phyloP scores from a whole-genome alignment of 2,113 vertebrate genomes.

The Serilophus lunatus region DNA sequence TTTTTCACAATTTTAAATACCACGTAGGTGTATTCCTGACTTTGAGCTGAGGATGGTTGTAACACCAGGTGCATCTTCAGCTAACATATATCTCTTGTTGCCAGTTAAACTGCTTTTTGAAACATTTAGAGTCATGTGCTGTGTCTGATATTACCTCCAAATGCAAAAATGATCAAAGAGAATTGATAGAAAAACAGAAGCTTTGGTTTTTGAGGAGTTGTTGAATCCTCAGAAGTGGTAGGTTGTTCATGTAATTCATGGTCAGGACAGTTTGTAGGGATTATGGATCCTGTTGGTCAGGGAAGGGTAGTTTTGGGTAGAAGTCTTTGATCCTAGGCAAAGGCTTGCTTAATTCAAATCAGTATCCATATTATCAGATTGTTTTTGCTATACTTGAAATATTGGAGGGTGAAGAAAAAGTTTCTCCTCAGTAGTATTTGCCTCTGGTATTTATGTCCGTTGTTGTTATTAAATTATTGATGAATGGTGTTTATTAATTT shows the following conservation, averaged over 20 bases:
- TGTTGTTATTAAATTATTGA: neutral
- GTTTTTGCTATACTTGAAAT: neutral
- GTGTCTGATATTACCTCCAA: neutral
- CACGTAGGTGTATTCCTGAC: neutral
- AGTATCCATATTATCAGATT: fast-evolving
- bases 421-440: neutral
- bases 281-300: neutral
- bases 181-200: neutral
- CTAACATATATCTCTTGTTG: fast-evolving
- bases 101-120: neutral
- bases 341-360: neutral
- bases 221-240: neutral
- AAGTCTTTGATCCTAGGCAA: neutral
- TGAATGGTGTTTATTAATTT: neutral
- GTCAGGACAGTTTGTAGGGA: neutral
- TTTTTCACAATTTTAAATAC: neutral
- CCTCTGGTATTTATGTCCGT: neutral
- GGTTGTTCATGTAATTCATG: neutral
- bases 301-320: neutral
- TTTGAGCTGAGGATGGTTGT: neutral
- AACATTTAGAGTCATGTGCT: neutral
- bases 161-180: neutral
- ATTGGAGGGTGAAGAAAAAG: neutral
- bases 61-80: neutral
- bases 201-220: neutral